Evolutionary conservation across 2,797 vertebrate genomes (phyloP), one percentile per base, ranked within the genome.

Genomic region (Rhabdophis nuchalis): DNA sequence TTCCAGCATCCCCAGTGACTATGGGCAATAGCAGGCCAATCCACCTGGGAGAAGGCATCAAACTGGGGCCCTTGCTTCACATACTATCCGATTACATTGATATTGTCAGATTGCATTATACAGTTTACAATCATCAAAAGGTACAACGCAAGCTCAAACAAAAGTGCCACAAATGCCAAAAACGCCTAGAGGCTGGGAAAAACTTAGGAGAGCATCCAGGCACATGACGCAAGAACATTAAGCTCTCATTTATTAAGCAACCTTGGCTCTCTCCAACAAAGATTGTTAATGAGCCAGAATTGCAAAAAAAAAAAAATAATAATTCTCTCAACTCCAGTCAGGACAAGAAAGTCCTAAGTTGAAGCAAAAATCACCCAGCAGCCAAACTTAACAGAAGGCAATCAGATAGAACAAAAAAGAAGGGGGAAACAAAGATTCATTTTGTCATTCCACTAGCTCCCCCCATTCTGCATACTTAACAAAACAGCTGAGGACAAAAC

Each of bases 131-230:
- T 27, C 29, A 60, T 56, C 36, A 61, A 86, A n/a, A 88, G 41
- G 50, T 53, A 88, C 64, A 85, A 57, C 58, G 36, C 56, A 85
- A 87, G 36, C 86, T 85, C 86, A 46, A 18, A 53, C 60, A 61
- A 46, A 64, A 87, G 57, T 52, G n/a, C 52, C 27, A 10, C 36
- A 8, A 53, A 8, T 60, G 52, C 86, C 64, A 93, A 90, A 7
- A 41, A 58, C 25, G 89, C 86, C 46, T 50, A 61, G 6, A 85
- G 89, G 92, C 92, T 85, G 82, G 46, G 56, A 82, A 90, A 89
- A 93, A 52, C 18, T 54, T 85, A 58, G 89, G 56, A 88, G 82
- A 92, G 61, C 29, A 60, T 53, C 46, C 46, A 54, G 57, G 54
- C 41, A 32, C 87, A 61, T 88, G n/a, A 61, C 56, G 57, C 68